Conservation (phyloP, 2,888 invertebrate species). For the Mongoloraphidia duomilia region DNA sequence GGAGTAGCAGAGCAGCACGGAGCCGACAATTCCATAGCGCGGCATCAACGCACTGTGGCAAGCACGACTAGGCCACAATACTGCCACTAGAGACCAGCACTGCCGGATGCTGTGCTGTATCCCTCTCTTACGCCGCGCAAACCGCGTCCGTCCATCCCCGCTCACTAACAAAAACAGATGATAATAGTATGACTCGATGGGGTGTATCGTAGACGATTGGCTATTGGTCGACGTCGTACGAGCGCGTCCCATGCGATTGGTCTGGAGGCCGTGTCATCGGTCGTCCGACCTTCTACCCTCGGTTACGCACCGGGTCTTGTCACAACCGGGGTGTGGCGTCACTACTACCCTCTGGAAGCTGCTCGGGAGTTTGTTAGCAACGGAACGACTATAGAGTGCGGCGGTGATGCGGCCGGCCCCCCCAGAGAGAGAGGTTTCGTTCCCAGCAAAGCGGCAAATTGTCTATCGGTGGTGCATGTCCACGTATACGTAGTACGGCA, state of each 20-base stretch:
- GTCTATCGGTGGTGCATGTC: not conserved
- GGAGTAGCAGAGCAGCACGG: too few species aligned
- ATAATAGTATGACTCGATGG: constrained; percentile 19
- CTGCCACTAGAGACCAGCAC: constrained; percentile 28
- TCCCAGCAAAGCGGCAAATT: constrained; percentile 1
- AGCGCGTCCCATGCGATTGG: constrained; percentile 24
- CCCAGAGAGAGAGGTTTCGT: not conserved
- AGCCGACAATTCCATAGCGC: not conserved
- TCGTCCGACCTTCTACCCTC: too few species aligned
- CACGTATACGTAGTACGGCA: too few species aligned
- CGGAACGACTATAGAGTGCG: too few species aligned
- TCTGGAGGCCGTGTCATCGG: constrained; percentile 10
- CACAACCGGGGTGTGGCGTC: too few species aligned
- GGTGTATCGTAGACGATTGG: constrained; percentile 18
- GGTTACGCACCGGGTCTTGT: too few species aligned
- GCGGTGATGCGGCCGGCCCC: too few species aligned
- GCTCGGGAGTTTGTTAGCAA: too few species aligned
- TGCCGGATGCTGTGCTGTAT: constrained; percentile 13
- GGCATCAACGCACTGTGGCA: constrained; percentile 13
- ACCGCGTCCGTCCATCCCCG: constrained; percentile 18
- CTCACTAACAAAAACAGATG: constrained; percentile 5
- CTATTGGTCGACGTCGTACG: constrained; percentile 19
- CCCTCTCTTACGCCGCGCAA: constrained; percentile 13
- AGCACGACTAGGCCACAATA: constrained; percentile 15
- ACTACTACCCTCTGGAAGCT: too few species aligned